Conservation (phyloP, 2,113 vertebrate genomes). For the Phyllostomus discolor region DNA sequence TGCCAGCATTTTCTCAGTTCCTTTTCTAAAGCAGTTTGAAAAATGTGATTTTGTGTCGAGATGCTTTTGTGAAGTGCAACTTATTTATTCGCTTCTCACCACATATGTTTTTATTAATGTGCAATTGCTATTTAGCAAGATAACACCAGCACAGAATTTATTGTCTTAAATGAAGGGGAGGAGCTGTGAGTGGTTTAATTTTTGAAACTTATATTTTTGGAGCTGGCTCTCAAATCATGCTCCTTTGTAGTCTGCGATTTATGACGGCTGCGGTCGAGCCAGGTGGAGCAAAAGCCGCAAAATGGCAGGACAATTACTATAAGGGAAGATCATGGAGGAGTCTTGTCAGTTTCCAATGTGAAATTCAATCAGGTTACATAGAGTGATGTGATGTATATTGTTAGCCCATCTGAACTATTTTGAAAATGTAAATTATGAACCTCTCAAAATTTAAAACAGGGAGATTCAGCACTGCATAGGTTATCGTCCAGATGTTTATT, state of each 20-base stretch:
- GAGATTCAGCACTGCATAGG: background rate
- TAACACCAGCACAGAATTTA: background rate
- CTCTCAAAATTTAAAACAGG: constrained; percentile 50
- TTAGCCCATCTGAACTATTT: constrained; percentile 54
- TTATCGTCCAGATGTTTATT: constrained; percentile 43
- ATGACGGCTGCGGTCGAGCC: constrained; percentile 37
- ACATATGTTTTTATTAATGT: constrained; percentile 27
- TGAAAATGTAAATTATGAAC: constrained; percentile 58
- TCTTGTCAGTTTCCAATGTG: constrained; percentile 42
- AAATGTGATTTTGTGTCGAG: constrained; percentile 42
- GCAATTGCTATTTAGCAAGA: constrained; percentile 37
- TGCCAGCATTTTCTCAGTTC: constrained; percentile 49
- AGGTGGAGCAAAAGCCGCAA: constrained; percentile 69
- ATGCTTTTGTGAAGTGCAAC: constrained; percentile 60
- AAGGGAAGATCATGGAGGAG: constrained; percentile 17
- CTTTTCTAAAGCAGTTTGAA: constrained; percentile 53
- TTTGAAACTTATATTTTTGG: constrained; percentile 22
- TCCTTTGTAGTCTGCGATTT: constrained; percentile 47
- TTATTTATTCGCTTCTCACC: constrained; percentile 50
- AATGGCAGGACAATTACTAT: constrained; percentile 67
- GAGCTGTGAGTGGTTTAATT: constrained; percentile 13
- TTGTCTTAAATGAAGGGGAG: constrained; percentile 4
- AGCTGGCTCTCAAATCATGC: background rate
- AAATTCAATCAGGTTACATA: constrained; percentile 25
- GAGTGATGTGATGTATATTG: constrained; percentile 36